Base-by-base conservation (phyloP, 2,113 vertebrate genomes). In the Notechis scutatus region DNA sequence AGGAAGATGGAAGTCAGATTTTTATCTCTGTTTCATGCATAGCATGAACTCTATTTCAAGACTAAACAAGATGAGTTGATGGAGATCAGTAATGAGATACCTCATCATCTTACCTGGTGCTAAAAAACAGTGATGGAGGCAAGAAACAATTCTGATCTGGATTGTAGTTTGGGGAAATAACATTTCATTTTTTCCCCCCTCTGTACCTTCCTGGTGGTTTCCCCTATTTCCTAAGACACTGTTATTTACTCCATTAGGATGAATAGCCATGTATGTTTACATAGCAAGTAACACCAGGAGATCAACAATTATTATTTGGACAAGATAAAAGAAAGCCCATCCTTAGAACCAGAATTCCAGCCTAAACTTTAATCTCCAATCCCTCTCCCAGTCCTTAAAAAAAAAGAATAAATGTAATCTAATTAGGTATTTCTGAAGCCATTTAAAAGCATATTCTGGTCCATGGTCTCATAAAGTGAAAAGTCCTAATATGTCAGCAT, bases 391-490 rank as follows among this genome's bases (percentile, higher is more conserved):
- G 21, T 87, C 85, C 45, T 91, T 57, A 88, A 64, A 92, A 42
- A 92, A 61, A 92, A 88, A 24, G 29, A 54, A 88, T 45, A n/a
- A 90, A 81, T 87, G 9, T 57, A 59, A 26, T 90, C 45, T 34
- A 93, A 94, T 85, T 12, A 85, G 39, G 39, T 64, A 52, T 92
- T 90, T 91, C 5, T 92, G n/a, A 64, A 54, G 11, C 14, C 90
- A 93, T 61, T 95, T 69, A 91, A 91, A 61, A 92, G 42, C 93
- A 45, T 64, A 93, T 94, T 64, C 86, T 91, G 91, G 91, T 89
- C 7, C 87, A 92, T 54, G 5, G 34, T 96, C 90, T 94, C 88
- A 88, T 91, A 89, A 92, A 93, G 87, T 93, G 95, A 95, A 94
- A 94, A 45, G 14, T 90, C 3, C 39, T 39, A 92, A 96, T 96